A percentile compares a stretch with the other conserved stretches of the same genome.
Evolutionary conservation across 2,113 vertebrate species (phyloP).

Genomic region (Natator depressus): DNA sequence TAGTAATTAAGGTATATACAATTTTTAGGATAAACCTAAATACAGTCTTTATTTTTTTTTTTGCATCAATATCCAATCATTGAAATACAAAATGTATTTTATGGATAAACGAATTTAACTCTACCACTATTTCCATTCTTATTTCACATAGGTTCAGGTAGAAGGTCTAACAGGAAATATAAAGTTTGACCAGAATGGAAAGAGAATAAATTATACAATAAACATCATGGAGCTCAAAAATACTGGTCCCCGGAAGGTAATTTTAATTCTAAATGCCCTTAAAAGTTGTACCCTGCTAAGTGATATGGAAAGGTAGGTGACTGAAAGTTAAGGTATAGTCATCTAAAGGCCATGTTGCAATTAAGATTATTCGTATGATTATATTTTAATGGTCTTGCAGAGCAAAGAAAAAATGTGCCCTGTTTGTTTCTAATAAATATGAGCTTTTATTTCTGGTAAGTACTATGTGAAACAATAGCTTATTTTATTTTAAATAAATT

Average conservation of each 20-base stretch:
- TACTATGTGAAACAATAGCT: neutral
- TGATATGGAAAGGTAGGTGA: slow-evolving; percentile 21
- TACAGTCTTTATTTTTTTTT: neutral
- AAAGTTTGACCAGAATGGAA: slow-evolving; percentile 98
- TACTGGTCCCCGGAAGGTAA: slow-evolving; percentile 96
- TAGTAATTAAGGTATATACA: neutral
- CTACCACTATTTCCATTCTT: slow-evolving; percentile 8
- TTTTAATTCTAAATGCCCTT: slow-evolving; percentile 44
- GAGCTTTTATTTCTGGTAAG: slow-evolving; percentile 41
- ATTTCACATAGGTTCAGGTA: slow-evolving; percentile 88
- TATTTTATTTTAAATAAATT: neutral
- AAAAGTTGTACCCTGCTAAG: slow-evolving; percentile 12
- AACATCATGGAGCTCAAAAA: slow-evolving; percentile 98
- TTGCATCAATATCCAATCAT: neutral
- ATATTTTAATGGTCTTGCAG: slow-evolving; percentile 7
- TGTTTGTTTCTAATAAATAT: neutral
- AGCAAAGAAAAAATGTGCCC: neutral
- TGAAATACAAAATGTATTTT: neutral
- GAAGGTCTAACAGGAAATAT: slow-evolving; percentile 98
- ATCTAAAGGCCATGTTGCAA: neutral
- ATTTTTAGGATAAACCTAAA: neutral
- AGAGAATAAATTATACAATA: slow-evolving; percentile 97
- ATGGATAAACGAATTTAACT: neutral
- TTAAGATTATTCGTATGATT: neutral
- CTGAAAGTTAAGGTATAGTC: neutral